phyloP scores from a whole-genome alignment of 2,888 invertebrate species.

The Eudasyphora cyanicolor region DNA sequence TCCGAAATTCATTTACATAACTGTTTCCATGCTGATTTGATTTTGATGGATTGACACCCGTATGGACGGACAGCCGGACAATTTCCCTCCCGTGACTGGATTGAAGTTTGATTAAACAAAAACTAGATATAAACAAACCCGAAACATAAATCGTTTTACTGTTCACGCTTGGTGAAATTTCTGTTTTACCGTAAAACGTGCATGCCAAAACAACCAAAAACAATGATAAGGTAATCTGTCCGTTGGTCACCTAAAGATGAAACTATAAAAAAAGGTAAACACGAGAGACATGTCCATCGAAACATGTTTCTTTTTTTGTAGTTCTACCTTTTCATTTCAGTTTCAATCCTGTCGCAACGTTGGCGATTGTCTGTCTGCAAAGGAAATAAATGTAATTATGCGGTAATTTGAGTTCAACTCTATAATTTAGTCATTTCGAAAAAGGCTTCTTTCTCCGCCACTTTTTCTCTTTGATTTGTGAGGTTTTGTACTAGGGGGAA shows the following conservation, averaged over 20 bases:
- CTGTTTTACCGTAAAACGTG: background rate
- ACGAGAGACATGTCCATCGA: background rate
- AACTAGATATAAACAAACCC: background rate
- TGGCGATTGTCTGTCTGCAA: background rate
- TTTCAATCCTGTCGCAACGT: background rate
- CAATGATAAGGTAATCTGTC: background rate
- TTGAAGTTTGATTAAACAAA: background rate
- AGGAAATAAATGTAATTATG: constrained; percentile 53
- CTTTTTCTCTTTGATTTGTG: background rate
- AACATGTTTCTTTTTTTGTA: background rate
- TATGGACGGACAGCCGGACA: background rate
- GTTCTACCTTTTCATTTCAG: background rate
- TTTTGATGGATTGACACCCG: background rate
- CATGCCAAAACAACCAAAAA: background rate
- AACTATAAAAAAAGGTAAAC: background rate
- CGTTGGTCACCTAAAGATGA: background rate
- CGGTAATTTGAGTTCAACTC: constrained; percentile 51
- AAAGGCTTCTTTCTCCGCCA: background rate
- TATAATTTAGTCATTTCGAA: constrained; percentile 36
- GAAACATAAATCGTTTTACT: background rate
- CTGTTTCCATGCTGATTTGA: background rate
- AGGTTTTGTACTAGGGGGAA: background rate
- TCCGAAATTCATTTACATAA: background rate
- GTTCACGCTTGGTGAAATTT: constrained; percentile 13
- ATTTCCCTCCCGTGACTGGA: too few relatives aligned